A percentile compares a stretch with the other conserved stretches of the same genome.
These are phyloP conservation scores for Artemia sinica DNA, from an alignment of 2,888 invertebrate species.

Conservation along the genomic window DNA sequence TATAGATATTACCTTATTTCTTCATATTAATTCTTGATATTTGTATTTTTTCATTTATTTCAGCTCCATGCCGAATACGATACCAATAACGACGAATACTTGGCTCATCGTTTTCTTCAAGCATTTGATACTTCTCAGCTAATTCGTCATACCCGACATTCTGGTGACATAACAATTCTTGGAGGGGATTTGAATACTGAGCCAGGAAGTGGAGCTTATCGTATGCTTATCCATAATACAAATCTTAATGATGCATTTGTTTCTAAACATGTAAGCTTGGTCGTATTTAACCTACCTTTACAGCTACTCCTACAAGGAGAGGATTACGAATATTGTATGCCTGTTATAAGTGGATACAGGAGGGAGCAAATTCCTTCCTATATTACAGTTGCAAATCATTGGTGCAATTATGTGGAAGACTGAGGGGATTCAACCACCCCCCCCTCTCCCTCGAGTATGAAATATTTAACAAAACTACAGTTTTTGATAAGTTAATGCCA, in stretches of 20 bases:
- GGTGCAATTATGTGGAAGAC: no score
- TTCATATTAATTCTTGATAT: no score
- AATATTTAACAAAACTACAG: no score
- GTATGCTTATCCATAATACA: constrained; percentile 42
- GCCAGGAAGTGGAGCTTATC: constrained; percentile 63
- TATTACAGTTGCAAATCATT: no score
- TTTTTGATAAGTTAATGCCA: no score
- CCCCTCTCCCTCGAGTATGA: no score
- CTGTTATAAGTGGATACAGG: no score
- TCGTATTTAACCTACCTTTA: neutral
- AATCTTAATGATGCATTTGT: constrained; percentile 29
- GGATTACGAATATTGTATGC: no score
- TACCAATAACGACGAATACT: constrained; percentile 57
- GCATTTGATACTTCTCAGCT: constrained; percentile 89
- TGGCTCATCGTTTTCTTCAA: constrained; percentile 78
- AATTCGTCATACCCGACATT: constrained; percentile 59
- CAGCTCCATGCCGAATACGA: constrained; percentile 90
- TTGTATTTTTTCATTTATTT: no score
- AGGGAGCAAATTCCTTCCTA: no score
- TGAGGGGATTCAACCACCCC: no score
- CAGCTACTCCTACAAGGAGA: no score
- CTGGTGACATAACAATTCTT: constrained; percentile 62
- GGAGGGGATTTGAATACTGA: constrained; percentile 90
- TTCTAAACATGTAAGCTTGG: neutral
- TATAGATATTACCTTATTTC: constrained; percentile 16